Base-by-base conservation (phyloP, 2,113 vertebrate species). In the Malurus alboscapulatus region DNA sequence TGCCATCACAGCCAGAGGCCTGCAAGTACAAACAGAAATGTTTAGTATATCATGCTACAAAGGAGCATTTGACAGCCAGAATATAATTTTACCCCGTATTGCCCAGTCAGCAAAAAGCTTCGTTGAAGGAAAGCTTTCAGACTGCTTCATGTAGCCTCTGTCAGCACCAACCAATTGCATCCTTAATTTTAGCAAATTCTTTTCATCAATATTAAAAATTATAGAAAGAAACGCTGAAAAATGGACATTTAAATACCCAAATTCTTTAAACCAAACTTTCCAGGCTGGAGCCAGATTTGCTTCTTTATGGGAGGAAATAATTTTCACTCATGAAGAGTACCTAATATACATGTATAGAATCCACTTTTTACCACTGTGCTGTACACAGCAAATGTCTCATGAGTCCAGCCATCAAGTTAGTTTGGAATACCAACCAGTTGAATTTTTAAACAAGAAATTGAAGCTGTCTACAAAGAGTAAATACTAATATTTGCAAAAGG, bases 1-100 rank as follows among this genome's bases (percentile, higher is more conserved):
- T 97, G 90, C 98, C 98, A 74, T 99, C 99, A 29, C 98, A 99
- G 97, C 98, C 97, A 59, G 99, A 99, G 59, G 97, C 99, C 99
- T 99, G 98, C 17, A 96, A 97, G 81, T 79, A 88, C 61, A 92
- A 88, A 93, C 22, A 94, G 59, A 92, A 95, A 82, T 4, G n/a
- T 71, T 97, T 53, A 97, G 63, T 87, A 50, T 20, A 75, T 67
- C 76, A 71, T 0, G 0, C 36, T 48, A 59, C 58, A 92, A 45
- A 87, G 58, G 54, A 88, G 34, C 29, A 48, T 83, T 73, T 93
- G 82, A 94, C 68, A 94, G 65, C 7, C 53, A 86, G 18, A 29
- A 65, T 80, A 55, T 11, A 45, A 44, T 66, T 63, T 85, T 69
- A 61, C 71, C 30, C 51, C 2, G 0, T 19, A 84, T 32, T 0